Evolutionary conservation across 2,888 invertebrate genomes (phyloP).

Genomic region (Pediacus dermestoides): DNA sequence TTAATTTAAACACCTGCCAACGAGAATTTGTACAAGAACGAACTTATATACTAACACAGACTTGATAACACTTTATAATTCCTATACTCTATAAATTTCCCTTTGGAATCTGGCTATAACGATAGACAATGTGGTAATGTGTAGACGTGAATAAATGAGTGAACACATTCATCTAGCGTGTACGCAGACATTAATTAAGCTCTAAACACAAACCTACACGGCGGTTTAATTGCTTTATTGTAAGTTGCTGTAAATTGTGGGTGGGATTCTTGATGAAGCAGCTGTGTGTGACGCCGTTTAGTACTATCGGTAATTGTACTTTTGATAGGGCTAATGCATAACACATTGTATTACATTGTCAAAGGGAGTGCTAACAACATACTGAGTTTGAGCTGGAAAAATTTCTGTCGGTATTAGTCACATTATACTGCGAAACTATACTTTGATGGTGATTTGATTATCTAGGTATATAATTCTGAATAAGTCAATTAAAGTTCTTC

Average conservation of each 20-base stretch:
- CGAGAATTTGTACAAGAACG: too few relatives aligned
- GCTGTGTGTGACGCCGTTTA: conserved; percentile 10
- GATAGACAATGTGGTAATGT: conserved; percentile 10
- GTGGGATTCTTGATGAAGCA: conserved; percentile 5
- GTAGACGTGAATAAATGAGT: conserved; percentile 21
- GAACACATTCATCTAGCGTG: conserved; percentile 17
- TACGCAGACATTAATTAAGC: conserved; percentile 25
- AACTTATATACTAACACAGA: conserved; percentile 19
- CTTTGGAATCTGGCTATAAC: conserved; percentile 14
- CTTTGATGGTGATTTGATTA: too few relatives aligned
- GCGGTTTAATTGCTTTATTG: conserved; percentile 24
- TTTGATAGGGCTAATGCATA: background rate
- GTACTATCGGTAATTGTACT: background rate
- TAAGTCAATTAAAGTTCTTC: too few relatives aligned
- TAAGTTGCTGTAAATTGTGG: conserved; percentile 17
- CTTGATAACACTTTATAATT: conserved; percentile 6
- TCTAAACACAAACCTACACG: conserved; percentile 19
- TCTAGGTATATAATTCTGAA: too few relatives aligned
- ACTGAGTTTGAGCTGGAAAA: too few relatives aligned
- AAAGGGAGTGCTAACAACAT: too few relatives aligned
- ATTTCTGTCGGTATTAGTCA: too few relatives aligned
- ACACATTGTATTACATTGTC: too few relatives aligned
- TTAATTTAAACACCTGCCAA: conserved; percentile 24
- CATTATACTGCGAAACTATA: too few relatives aligned
- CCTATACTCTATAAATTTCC: conserved; percentile 15